Evolutionary conservation across 2,113 vertebrate species (phyloP).

Genomic region (Burhinus bistriatus): DNA sequence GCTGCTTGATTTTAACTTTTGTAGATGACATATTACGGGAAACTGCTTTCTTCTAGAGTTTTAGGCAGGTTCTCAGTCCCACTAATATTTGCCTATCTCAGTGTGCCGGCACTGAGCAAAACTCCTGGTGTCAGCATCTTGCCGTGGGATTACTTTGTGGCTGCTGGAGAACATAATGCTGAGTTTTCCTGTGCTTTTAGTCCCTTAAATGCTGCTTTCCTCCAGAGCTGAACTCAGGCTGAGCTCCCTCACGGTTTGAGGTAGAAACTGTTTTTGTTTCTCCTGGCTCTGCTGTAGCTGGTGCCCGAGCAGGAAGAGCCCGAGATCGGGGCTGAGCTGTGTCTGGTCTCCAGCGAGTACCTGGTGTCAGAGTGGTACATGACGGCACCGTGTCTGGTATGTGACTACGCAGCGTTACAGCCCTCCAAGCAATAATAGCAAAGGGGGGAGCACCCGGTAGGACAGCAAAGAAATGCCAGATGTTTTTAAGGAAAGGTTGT

Average conservation of each 20-base stretch:
- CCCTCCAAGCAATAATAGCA: background rate
- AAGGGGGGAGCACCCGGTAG: background rate
- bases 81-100: background rate
- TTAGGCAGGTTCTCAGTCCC: background rate
- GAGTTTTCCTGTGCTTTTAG: background rate
- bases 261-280: background rate
- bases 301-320: background rate
- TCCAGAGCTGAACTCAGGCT: background rate
- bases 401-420: background rate
- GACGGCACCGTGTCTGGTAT: background rate
- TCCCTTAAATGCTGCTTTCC: background rate
- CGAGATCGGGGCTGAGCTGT: background rate
- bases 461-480: slow-evolving; percentile 45
- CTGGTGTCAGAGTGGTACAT: background rate
- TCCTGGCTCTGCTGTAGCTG: background rate
- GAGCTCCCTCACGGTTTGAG: background rate
- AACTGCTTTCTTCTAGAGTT: background rate
- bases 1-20: background rate
- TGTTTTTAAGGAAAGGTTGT: slow-evolving; percentile 18
- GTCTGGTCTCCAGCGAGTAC: background rate
- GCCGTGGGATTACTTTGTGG: background rate
- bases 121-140: background rate
- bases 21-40: background rate
- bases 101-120: accelerated
- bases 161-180: background rate